Conservation (phyloP, 2,888 invertebrate species). For the Pecten maximus region DNA sequence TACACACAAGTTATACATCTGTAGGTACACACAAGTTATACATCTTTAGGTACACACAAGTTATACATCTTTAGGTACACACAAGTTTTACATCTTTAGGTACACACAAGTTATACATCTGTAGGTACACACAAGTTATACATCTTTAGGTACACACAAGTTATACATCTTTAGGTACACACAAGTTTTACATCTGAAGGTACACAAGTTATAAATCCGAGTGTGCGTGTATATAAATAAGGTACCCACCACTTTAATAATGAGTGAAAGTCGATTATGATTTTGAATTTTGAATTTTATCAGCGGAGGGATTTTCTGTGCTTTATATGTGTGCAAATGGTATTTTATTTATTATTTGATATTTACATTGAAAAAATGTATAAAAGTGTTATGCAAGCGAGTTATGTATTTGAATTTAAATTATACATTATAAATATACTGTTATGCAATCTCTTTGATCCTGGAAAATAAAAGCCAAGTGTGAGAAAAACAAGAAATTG, state of each 20-base stretch:
- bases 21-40: too few species aligned
- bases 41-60: too few species aligned
- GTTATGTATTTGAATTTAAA: not conserved
- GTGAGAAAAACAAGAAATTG: too few species aligned
- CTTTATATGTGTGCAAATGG: not conserved
- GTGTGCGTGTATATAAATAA: not conserved
- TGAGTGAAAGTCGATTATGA: not conserved
- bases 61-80: too few species aligned
- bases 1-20: too few species aligned
- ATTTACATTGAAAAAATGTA: constrained; percentile 3
- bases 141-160: too few species aligned
- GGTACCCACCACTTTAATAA: not conserved
- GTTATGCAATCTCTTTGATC: too few species aligned
- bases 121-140: not conserved
- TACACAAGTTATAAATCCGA: not conserved
- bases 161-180: too few species aligned
- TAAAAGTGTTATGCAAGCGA: not conserved
- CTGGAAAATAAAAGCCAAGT: too few species aligned
- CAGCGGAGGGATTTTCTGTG: not conserved
- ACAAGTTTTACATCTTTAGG: too few species aligned
- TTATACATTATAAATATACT: not conserved
- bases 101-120: too few species aligned
- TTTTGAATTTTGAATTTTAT: not conserved
- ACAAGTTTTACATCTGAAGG: too few species aligned
- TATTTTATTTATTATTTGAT: not conserved